These are phyloP conservation scores for Ceratitis capitata DNA, from an alignment of 1,140 invertebrate genomes.

Conservation along the genomic window DNA sequence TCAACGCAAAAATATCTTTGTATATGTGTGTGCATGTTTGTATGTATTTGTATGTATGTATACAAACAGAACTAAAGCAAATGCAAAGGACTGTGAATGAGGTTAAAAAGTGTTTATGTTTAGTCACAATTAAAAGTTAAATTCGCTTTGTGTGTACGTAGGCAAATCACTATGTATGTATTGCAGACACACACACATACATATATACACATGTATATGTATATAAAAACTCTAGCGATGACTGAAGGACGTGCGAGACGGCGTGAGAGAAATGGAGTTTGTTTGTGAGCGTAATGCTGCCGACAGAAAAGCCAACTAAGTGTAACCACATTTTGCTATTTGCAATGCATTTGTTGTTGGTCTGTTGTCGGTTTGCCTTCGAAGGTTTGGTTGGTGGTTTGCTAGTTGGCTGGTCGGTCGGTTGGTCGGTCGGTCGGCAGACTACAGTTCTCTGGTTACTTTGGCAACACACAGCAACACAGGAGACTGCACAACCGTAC, in stretches of 20 bases:
- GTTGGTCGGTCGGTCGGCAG: background rate
- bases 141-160: constrained; percentile 17
- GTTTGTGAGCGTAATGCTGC: no score
- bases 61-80: background rate
- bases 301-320: constrained; percentile 11
- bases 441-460: background rate
- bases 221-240: no score
- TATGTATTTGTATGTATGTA: background rate
- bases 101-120: constrained; percentile 38
- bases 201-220: no score
- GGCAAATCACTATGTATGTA: background rate
- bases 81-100: constrained; percentile 3
- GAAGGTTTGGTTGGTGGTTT: background rate
- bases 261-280: background rate
- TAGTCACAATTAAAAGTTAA: constrained; percentile 37
- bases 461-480: constrained; percentile 10
- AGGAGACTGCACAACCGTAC: background rate
- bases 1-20: no score
- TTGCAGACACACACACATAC: no score
- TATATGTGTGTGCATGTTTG: no score
- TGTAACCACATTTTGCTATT: constrained; percentile 32
- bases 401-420: background rate
- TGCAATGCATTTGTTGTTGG: constrained; percentile 27
- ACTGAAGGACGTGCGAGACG: background rate
- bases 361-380: background rate